phyloP scores from a whole-genome alignment of 1,140 invertebrate species.

The Liolophura sinensis region DNA sequence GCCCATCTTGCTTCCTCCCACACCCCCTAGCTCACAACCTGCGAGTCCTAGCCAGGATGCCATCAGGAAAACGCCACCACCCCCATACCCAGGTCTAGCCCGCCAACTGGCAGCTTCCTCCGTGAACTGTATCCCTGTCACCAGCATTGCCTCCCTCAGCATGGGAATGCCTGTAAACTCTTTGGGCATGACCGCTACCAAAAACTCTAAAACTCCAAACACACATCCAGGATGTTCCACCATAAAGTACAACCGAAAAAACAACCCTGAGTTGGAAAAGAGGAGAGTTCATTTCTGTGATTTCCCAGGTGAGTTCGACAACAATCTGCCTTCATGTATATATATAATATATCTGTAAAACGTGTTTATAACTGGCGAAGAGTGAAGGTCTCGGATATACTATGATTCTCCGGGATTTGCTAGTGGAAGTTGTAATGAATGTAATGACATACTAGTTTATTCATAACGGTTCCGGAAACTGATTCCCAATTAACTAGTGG shows the following conservation, averaged over 20 bases:
- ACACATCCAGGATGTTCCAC: constrained; percentile 58
- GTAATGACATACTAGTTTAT: too few relatives aligned
- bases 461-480: too few relatives aligned
- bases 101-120: constrained; percentile 6
- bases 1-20: constrained; percentile 44
- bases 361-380: too few relatives aligned
- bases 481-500: too few relatives aligned
- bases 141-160: background rate
- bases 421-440: too few relatives aligned
- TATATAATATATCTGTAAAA: background rate
- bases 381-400: too few relatives aligned
- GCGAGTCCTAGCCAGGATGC: constrained; percentile 42
- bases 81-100: constrained; percentile 46
- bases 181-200: background rate
- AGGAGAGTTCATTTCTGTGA: constrained; percentile 92
- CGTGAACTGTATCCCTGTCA: background rate
- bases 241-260: constrained; percentile 81
- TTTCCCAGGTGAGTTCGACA: constrained; percentile 77
- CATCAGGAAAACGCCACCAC: constrained; percentile 45
- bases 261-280: constrained; percentile 95
- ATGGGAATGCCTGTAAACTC: background rate
- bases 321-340: background rate
- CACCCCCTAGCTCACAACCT: constrained; percentile 52
- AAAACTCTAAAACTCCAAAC: constrained; percentile 30
- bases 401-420: too few relatives aligned